Percentiles rank a stretch among this genome's conserved stretches.
These are phyloP conservation scores for Psilopsiagon aymara DNA, from an alignment of 2,113 vertebrate genomes.

Conservation along the genomic window DNA sequence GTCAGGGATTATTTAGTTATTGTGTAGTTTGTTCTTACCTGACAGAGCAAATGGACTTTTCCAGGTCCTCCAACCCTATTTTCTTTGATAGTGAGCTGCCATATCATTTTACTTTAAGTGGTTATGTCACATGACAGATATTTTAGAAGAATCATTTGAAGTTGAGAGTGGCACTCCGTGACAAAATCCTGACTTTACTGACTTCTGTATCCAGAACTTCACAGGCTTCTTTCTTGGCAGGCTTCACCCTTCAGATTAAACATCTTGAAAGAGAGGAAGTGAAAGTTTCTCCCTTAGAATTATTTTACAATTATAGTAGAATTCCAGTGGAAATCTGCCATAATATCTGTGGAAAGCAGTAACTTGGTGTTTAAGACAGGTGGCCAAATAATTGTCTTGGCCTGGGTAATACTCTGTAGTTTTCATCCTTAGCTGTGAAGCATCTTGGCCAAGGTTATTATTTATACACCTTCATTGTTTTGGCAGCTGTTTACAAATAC, in stretches of 20 bases:
- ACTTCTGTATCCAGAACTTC: neutral
- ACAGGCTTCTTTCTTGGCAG: neutral
- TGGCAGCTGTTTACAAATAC: slow-evolving; percentile 18
- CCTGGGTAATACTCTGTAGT: neutral
- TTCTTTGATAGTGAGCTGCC: neutral
- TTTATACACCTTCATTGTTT: neutral
- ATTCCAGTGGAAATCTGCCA: neutral
- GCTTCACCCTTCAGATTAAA: neutral
- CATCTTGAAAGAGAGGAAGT: neutral
- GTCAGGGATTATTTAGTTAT: neutral
- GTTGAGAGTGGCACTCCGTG: neutral
- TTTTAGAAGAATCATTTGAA: neutral
- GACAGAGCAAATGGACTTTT: neutral
- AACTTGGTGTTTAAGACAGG: neutral
- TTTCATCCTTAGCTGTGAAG: neutral
- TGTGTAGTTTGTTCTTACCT: neutral
- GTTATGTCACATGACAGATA: neutral
- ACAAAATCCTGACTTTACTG: neutral
- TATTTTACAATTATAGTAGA: neutral
- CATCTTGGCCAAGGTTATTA: neutral
- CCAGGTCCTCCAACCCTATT: neutral
- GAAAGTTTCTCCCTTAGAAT: neutral
- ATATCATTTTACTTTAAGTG: neutral
- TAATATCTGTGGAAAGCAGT: neutral
- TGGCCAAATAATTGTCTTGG: slow-evolving; percentile 18